Conservation (phyloP, 2,797 vertebrate genomes). For the Australoheros facetus region DNA sequence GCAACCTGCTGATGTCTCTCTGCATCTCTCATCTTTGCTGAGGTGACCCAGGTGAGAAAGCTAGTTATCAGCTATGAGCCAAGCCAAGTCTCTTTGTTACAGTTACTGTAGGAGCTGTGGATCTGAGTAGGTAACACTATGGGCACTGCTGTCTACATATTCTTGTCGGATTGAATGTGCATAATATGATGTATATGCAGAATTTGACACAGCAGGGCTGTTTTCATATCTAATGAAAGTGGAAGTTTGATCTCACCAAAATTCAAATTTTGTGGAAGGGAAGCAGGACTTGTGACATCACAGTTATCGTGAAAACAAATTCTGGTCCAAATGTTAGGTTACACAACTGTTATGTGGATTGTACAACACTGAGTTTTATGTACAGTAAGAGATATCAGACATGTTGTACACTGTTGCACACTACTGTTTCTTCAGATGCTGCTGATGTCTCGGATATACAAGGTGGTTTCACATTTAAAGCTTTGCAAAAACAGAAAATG, state of each 20-base stretch:
- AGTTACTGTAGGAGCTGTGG: too few relatives aligned
- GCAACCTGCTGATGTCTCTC: too few relatives aligned
- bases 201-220: background rate
- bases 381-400: background rate
- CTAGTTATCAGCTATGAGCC: too few relatives aligned
- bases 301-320: background rate
- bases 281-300: background rate
- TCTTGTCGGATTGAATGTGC: background rate
- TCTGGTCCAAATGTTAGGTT: background rate
- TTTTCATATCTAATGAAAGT: background rate
- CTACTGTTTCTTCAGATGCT: background rate
- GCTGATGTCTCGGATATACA: background rate
- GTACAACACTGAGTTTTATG: background rate
- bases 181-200: background rate
- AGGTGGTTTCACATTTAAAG: background rate
- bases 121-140: too few relatives aligned
- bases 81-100: too few relatives aligned
- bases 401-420: background rate
- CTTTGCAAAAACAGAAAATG: background rate
- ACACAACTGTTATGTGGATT: background rate
- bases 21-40: too few relatives aligned
- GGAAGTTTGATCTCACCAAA: background rate
- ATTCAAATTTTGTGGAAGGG: background rate
- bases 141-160: background rate
- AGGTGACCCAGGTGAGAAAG: too few relatives aligned